phyloP scores from a whole-genome alignment of 2,888 invertebrate genomes.

The Caenorhabditis uteleia region DNA sequence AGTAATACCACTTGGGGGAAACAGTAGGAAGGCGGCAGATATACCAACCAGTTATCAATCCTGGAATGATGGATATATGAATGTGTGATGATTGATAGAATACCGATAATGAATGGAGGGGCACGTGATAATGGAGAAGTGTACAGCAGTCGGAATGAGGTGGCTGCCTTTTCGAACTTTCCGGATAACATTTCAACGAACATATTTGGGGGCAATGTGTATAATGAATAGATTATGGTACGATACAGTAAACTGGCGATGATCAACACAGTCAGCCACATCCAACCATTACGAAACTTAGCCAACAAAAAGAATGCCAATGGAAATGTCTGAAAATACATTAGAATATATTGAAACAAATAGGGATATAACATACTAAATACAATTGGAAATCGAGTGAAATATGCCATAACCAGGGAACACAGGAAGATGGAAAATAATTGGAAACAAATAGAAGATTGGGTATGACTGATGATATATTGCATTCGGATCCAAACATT shows the following conservation, averaged over 20 bases:
- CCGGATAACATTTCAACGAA: constrained; percentile 40
- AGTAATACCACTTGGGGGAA: constrained; percentile 5
- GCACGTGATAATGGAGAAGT: constrained; percentile 36
- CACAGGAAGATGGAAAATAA: constrained; percentile 49
- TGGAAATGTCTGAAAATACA: constrained; percentile 31
- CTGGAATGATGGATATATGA: constrained; percentile 2
- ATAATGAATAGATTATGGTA: constrained; percentile 8
- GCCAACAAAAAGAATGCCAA: constrained; percentile 25
- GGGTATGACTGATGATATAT: constrained; percentile 33
- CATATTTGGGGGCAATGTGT: constrained; percentile 33
- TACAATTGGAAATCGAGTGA: constrained; percentile 58
- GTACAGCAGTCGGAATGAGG: constrained; percentile 33
- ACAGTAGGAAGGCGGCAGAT: constrained; percentile 11
- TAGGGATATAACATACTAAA: constrained; percentile 37
- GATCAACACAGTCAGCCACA: constrained; percentile 6
- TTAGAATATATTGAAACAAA: no score
- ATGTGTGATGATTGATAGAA: no score
- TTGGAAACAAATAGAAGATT: constrained; percentile 53
- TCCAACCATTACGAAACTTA: constrained; percentile 16
- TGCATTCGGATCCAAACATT: constrained; percentile 54
- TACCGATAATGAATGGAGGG: constrained; percentile 47
- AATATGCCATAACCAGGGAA: constrained; percentile 62
- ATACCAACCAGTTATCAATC: constrained; percentile 27
- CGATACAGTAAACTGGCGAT: constrained; percentile 20
- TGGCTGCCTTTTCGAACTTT: constrained; percentile 18